Evolutionary conservation across 2,113 vertebrate genomes (phyloP).

Genomic region (Mesoclemmys tuberculata): DNA sequence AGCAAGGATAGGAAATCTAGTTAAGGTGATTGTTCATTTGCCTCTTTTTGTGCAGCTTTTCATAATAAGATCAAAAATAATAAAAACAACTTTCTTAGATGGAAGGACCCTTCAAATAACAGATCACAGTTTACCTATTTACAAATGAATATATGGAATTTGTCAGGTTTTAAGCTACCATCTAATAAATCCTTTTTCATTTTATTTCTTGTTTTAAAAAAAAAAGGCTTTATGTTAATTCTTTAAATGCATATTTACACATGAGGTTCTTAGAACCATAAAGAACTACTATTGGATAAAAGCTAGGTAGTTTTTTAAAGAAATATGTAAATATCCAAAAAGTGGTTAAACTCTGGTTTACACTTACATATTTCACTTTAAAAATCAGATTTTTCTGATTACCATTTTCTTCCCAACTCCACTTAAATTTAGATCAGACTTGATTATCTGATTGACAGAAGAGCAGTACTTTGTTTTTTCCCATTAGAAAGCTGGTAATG

Average conservation of each 20-base stretch:
- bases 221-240: background rate
- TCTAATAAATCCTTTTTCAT: background rate
- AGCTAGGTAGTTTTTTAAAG: background rate
- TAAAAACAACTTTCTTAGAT: background rate
- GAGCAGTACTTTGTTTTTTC: background rate
- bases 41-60: background rate
- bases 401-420: background rate
- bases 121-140: background rate
- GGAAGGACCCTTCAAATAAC: background rate
- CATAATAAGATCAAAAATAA: background rate
- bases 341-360: background rate
- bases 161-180: background rate
- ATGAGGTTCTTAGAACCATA: background rate
- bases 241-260: background rate
- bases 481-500: background rate
- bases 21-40: constrained; percentile 84
- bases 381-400: background rate
- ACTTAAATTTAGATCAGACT: background rate
- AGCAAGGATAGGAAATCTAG: constrained; percentile 91
- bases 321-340: background rate
- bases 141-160: background rate
- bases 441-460: background rate
- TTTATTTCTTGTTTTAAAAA: background rate
- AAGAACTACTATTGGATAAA: background rate
- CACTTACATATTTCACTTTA: background rate